Percentiles rank a stretch among this genome's conserved stretches.
phyloP scores from a whole-genome alignment of 92 coral and sea anemone species.

The Ricordea florida region DNA sequence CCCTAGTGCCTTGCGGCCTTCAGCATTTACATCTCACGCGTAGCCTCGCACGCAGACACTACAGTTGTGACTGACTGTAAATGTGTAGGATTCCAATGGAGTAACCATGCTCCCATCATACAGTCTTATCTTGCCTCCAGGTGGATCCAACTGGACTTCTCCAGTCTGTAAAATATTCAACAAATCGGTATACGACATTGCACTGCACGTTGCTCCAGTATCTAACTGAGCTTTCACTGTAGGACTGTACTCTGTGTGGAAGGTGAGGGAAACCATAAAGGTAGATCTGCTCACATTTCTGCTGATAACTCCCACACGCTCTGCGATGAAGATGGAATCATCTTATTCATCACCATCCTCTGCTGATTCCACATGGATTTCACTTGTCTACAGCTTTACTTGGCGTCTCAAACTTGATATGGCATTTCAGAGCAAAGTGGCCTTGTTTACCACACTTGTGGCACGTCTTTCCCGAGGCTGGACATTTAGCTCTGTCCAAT shows the following conservation, averaged over 20 bases:
- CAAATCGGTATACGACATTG: no score
- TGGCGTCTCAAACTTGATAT: no score
- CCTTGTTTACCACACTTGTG: no score
- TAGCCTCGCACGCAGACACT: no score
- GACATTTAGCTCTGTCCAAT: no score
- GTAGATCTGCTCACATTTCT: not conserved
- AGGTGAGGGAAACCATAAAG: constrained; percentile 4
- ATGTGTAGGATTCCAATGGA: constrained; percentile 2
- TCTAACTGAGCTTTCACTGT: not conserved
- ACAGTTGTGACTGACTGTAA: not conserved
- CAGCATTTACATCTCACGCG: no score
- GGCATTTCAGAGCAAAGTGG: no score
- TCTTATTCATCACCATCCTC: not conserved
- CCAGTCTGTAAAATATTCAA: not conserved
- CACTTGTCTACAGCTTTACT: not conserved
- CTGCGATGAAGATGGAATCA: not conserved
- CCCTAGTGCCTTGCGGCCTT: no score
- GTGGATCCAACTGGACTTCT: not conserved
- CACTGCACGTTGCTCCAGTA: no score
- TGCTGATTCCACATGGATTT: not conserved
- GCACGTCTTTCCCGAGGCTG: no score
- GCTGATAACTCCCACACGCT: not conserved
- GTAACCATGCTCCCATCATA: not conserved
- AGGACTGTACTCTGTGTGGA: not conserved
- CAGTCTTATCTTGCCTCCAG: not conserved